Percentiles rank a stretch among this genome's conserved stretches.
Evolutionary conservation across 2,113 vertebrate genomes (phyloP).

Genomic region (Sus scrofa): T2T-Sscrofa CM000824.6:41073001-41073500

Average conservation of each 20-base stretch:
- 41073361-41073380: not conserved
- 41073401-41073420: not conserved
- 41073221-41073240: too few species aligned
- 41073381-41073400: not conserved
- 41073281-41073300: too few species aligned
- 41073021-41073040: not conserved
- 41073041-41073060: not conserved
- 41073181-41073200: not conserved
- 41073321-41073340: too few species aligned
- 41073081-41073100: not conserved
- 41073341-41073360: not conserved
- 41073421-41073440: not conserved
- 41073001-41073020: not conserved
- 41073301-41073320: too few species aligned
- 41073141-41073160: not conserved
- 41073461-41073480: not conserved
- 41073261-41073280: too few species aligned
- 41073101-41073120: not conserved
- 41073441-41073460: too few species aligned
- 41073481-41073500: not conserved
- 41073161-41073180: not conserved
- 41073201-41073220: not conserved
- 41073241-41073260: too few species aligned
- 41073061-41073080: not conserved
- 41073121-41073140: not conserved